Conservation (phyloP, 1,140 invertebrate genomes). For the Popillia japonica region DNA sequence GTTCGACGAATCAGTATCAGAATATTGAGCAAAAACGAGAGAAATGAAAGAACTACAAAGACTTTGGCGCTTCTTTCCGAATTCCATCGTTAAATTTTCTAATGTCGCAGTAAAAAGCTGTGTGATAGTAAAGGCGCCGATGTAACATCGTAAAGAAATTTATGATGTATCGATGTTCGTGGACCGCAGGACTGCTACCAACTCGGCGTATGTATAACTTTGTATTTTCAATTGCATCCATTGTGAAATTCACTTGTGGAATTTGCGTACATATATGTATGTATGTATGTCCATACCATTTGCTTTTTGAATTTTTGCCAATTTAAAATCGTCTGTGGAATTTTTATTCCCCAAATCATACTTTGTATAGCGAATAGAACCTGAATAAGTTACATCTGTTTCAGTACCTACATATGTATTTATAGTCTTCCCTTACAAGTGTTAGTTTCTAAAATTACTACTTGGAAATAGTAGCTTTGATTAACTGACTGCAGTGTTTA, state of each 20-base stretch:
- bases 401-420: no score
- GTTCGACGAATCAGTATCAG: not conserved
- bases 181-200: not conserved
- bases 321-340: not conserved
- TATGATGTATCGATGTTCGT: constrained; percentile 24
- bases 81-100: constrained; percentile 17
- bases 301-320: not conserved
- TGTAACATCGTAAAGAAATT: not conserved
- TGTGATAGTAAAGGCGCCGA: constrained; percentile 5
- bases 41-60: not conserved
- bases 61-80: not conserved
- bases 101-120: constrained; percentile 16
- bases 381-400: no score
- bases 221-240: not conserved
- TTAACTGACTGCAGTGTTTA: no score
- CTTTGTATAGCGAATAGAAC: no score
- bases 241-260: not conserved
- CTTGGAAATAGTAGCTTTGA: no score
- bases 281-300: not conserved
- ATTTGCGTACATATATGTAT: not conserved
- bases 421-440: no score
- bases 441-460: no score
- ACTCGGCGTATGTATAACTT: not conserved
- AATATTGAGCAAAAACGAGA: not conserved
- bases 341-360: not conserved